A percentile compares a stretch with the other conserved stretches of the same genome.
Evolutionary conservation across 2,888 invertebrate species (phyloP).

Genomic region (Amiota mariae): DNA sequence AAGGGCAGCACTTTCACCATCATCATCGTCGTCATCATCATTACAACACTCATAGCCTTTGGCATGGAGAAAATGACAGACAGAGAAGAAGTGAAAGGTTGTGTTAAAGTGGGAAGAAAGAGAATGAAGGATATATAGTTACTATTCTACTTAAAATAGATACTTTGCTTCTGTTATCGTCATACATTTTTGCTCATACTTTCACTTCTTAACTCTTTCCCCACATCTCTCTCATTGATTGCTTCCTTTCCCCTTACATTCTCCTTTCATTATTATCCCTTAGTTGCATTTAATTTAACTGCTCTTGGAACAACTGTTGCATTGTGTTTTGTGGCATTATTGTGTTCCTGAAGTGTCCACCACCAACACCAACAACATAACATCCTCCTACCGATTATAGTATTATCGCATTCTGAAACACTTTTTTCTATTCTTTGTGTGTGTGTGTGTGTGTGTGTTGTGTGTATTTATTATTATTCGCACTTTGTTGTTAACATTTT

Average conservation of each 20-base stretch:
- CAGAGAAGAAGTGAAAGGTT: too few species aligned
- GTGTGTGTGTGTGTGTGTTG: too few species aligned
- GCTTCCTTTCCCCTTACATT: neutral
- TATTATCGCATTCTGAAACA: neutral
- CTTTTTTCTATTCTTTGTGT: slow-evolving; percentile 1
- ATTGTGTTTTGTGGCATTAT: neutral
- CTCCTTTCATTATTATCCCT: neutral
- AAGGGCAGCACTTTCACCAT: neutral
- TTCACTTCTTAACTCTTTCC: neutral
- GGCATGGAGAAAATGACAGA: too few species aligned
- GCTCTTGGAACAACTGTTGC: slow-evolving; percentile 21
- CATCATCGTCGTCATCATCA: too few species aligned
- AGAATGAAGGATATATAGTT: too few species aligned
- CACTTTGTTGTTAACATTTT: slow-evolving; percentile 13
- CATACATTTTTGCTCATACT: too few species aligned
- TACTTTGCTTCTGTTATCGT: too few species aligned
- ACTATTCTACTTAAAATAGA: too few species aligned
- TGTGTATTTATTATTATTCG: slow-evolving; percentile 5
- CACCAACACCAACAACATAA: too few species aligned
- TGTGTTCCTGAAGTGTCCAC: neutral
- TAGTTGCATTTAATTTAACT: slow-evolving; percentile 2
- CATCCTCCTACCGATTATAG: neutral
- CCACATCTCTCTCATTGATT: neutral
- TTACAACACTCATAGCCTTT: too few species aligned
- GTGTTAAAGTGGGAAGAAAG: too few species aligned